These are phyloP conservation scores for Holcopasites calliopsidis DNA, from an alignment of 1,140 invertebrate species.

Conservation along the genomic window DNA sequence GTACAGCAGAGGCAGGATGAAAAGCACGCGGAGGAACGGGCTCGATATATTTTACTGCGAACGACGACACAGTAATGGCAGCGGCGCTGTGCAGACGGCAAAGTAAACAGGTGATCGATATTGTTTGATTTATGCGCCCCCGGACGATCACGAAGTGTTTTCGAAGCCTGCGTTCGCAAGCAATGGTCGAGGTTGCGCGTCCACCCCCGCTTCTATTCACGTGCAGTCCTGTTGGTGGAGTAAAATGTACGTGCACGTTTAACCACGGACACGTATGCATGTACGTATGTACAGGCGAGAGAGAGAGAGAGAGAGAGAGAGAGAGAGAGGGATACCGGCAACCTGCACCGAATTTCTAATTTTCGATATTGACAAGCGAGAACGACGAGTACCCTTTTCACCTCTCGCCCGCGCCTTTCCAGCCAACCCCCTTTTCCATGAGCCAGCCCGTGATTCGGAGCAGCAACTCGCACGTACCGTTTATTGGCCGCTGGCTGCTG, in stretches of 20 bases:
- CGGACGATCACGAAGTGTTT: slow-evolving; percentile 51
- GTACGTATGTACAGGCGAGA: too few species aligned
- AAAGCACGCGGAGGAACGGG: neutral
- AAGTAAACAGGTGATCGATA: slow-evolving; percentile 60
- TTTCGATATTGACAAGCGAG: slow-evolving; percentile 57
- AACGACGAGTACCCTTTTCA: slow-evolving; percentile 19
- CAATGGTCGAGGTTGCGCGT: slow-evolving; percentile 34
- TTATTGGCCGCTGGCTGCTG: slow-evolving; percentile 54
- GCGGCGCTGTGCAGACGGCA: slow-evolving; percentile 18
- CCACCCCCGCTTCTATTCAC: slow-evolving; percentile 18
- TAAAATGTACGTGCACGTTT: slow-evolving; percentile 3
- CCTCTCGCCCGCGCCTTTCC: neutral
- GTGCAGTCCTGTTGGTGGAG: neutral
- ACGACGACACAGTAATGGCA: slow-evolving; percentile 33
- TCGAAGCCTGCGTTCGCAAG: slow-evolving; percentile 46
- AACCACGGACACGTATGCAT: neutral
- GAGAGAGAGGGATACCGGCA: neutral
- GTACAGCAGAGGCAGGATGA: neutral
- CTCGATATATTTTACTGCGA: neutral
- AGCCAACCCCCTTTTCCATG: neutral
- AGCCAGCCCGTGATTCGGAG: neutral
- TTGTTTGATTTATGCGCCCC: slow-evolving; percentile 59
- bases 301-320: too few species aligned
- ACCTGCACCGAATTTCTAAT: slow-evolving; percentile 60
- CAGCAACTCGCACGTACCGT: slow-evolving; percentile 41